Base-by-base conservation (phyloP, 2,888 invertebrate genomes). In the Parapristionchus giblindavisi region DNA sequence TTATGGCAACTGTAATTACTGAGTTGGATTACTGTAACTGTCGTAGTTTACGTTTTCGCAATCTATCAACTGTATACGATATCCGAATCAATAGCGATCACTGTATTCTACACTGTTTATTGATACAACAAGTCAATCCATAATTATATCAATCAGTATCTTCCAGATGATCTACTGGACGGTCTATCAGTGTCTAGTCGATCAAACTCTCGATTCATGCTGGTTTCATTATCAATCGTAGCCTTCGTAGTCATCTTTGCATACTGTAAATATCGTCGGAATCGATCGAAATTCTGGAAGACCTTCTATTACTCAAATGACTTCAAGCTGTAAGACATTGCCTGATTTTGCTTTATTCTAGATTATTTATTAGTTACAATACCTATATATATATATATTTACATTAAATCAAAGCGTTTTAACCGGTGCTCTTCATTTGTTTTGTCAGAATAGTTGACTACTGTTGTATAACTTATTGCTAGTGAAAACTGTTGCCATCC, bases 301-400 rank as follows among this genome's bases (percentile, higher is more conserved):
- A 85, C 84, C 40, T 87, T 87, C 81, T 87, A 87, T 82, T 87
- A 87, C 79, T 77, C 80, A 76, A 81, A 85, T 82, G 87, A 87
- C 80, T 87, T 87, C 82, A 87, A 87, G 83, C 78, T 87, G 86
- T 86, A 81, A 85, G 54, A 24, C 27, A 21, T 17, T 24, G 34
- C 52, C 5, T 5, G 52, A 24, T 21, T 24, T 4, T 21, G 8
- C 1, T 3, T 52, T 6, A 1, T 6, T 27, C 2, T 8, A 54
- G 6, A 54, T n/a, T 54, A 27, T 27, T 6, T 27, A 11, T 21
- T 21, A 54, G 8, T 36, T 29, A 58, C 32, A 58, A 38, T 58
- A 43, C 21, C n/a, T 24, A 29, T 8, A 24, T 0, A 27, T 29
- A 43, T 27, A 29, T 65, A 24, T 43, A 27, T 36, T 21, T 61